phyloP scores from a whole-genome alignment of 2,888 invertebrate genomes.

The Nebria brevicollis region DNA sequence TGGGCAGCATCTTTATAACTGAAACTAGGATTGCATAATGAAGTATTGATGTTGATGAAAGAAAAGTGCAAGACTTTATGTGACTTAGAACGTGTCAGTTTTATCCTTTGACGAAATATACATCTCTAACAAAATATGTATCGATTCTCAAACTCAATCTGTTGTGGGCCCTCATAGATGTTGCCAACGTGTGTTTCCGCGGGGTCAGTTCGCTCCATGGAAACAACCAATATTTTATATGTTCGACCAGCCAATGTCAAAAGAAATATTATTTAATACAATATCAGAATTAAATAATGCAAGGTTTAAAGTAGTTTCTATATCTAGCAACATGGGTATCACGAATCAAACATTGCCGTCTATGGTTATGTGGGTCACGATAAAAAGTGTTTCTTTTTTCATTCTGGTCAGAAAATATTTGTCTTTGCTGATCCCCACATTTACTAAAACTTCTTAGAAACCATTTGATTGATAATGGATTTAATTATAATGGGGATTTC shows the following conservation, averaged over 20 bases:
- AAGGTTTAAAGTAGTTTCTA: conserved; percentile 51
- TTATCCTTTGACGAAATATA: conserved; percentile 53
- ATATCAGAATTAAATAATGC: conserved; percentile 49
- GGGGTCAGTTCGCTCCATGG: conserved; percentile 51
- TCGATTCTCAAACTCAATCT: conserved; percentile 50
- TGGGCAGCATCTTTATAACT: conserved; percentile 49
- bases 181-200: conserved; percentile 51
- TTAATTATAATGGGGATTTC: background rate
- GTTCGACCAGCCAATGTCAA: conserved; percentile 52
- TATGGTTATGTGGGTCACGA: conserved; percentile 47
- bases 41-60: conserved; percentile 49
- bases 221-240: conserved; percentile 53
- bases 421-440: conserved; percentile 41
- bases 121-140: conserved; percentile 50
- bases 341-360: conserved; percentile 48
- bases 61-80: conserved; percentile 39
- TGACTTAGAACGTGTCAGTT: conserved; percentile 46
- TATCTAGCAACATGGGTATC: conserved; percentile 51
- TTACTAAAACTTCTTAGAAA: conserved; percentile 36
- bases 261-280: conserved; percentile 49
- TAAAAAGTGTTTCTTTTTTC: conserved; percentile 49
- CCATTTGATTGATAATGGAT: conserved; percentile 35
- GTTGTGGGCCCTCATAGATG: conserved; percentile 51
- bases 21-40: conserved; percentile 48
- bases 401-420: conserved; percentile 41